Conservation (phyloP, 2,888 invertebrate species). For the Patella caerulea region DNA sequence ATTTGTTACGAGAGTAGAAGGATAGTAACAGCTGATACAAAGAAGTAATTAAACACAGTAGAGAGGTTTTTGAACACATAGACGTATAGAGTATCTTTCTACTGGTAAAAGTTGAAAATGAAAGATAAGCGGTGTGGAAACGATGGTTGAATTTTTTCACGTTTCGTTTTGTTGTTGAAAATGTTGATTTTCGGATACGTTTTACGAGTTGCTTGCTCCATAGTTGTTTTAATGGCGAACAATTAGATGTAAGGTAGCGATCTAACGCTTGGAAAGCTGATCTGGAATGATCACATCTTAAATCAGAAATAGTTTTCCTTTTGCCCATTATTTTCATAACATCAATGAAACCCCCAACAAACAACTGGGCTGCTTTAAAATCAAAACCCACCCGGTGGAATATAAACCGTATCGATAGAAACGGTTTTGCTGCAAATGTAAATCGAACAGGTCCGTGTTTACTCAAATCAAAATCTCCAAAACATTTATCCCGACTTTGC, state of each 20-base stretch:
- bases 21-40: background rate
- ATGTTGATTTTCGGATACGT: background rate
- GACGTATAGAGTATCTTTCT: background rate
- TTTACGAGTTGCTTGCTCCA: background rate
- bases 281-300: background rate
- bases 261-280: background rate
- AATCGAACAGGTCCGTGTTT: background rate
- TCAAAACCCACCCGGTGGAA: background rate
- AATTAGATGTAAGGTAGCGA: background rate
- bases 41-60: background rate
- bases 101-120: slow-evolving; percentile 1
- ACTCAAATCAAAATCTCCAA: background rate
- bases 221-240: background rate
- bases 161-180: background rate
- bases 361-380: background rate
- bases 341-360: background rate
- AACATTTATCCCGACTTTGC: background rate
- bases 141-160: background rate
- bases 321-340: background rate
- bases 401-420: background rate
- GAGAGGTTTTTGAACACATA: background rate
- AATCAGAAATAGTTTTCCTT: background rate
- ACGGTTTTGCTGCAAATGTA: background rate
- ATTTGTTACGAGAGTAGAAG: background rate
- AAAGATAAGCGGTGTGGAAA: background rate